phyloP scores from a whole-genome alignment of 2,113 vertebrate species.

The Pangasianodon hypophthalmus region DNA sequence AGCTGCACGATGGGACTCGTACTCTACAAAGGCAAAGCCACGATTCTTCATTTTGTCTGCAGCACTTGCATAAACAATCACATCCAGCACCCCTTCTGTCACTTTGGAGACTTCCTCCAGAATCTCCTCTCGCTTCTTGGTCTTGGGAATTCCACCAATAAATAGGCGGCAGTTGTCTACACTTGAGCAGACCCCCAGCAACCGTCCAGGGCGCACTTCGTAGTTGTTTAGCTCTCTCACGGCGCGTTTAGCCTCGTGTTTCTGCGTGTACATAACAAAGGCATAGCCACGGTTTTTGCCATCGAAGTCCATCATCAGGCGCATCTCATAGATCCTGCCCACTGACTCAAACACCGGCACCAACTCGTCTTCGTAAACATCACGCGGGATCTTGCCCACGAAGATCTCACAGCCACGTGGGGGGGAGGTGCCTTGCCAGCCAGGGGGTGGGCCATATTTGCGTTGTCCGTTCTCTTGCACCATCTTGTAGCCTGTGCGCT shows the following conservation, averaged over 20 bases:
- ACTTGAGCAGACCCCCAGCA: slow-evolving; percentile 94
- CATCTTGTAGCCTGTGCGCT: slow-evolving; percentile 91
- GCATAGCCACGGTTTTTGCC: slow-evolving; percentile 97
- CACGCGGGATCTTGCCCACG: slow-evolving; percentile 95
- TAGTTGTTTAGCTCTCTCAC: slow-evolving; percentile 98
- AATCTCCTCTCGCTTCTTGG: slow-evolving; percentile 99
- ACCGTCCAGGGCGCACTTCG: slow-evolving; percentile 90
- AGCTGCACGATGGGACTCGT: slow-evolving; percentile 93
- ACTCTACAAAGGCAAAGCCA: slow-evolving; percentile 97
- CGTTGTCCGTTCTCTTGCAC: slow-evolving; percentile 96
- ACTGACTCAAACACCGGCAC: slow-evolving; percentile 92
- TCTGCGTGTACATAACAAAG: slow-evolving; percentile 96
- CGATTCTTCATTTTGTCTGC: slow-evolving; percentile 99
- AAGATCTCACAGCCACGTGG: slow-evolving; percentile 97
- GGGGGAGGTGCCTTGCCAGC: slow-evolving; percentile 88
- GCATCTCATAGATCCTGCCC: slow-evolving; percentile 97
- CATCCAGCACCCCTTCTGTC: slow-evolving; percentile 94
- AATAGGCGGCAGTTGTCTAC: slow-evolving; percentile 99
- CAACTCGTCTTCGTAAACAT: slow-evolving; percentile 96
- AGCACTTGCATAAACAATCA: slow-evolving; percentile 96
- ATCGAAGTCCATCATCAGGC: slow-evolving; percentile 99
- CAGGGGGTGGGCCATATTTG: slow-evolving; percentile 92
- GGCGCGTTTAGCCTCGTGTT: slow-evolving; percentile 91
- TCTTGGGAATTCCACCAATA: slow-evolving; percentile 98
- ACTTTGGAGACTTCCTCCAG: slow-evolving; percentile 97